Evolutionary conservation across 2,888 invertebrate genomes (phyloP).

Genomic region (Drosophila koepferae): DNA sequence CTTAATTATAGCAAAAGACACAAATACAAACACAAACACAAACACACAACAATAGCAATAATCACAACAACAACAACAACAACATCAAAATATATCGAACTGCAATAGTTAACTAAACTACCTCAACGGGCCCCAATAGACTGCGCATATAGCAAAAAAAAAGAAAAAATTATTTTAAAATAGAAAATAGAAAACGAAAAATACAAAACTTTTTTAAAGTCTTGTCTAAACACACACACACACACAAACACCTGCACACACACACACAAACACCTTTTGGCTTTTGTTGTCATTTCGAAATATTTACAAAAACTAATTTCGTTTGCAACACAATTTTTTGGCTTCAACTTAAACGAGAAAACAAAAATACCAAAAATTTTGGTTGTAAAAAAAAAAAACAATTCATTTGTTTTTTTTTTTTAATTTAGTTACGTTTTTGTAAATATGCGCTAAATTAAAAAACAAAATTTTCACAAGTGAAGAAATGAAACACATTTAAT

Average conservation of each 20-base stretch:
- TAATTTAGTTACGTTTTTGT: slow-evolving; percentile 84
- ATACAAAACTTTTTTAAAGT: slow-evolving; percentile 27
- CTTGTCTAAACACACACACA: slow-evolving; percentile 64
- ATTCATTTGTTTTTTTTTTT: slow-evolving; percentile 38
- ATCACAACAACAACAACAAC: slow-evolving; percentile 52
- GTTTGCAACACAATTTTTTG: slow-evolving; percentile 30
- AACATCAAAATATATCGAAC: slow-evolving; percentile 75
- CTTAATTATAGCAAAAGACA: slow-evolving; percentile 31
- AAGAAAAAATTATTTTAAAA: slow-evolving; percentile 21
- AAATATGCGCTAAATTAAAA: slow-evolving; percentile 84
- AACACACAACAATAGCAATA: slow-evolving; percentile 36
- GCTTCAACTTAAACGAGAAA: slow-evolving; percentile 15
- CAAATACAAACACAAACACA: slow-evolving; percentile 31
- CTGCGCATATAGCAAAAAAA: slow-evolving; percentile 48
- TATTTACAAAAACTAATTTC: slow-evolving; percentile 54
- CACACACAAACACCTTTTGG: slow-evolving; percentile 48
- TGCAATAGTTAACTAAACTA: slow-evolving; percentile 85
- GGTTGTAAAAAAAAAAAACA: slow-evolving; percentile 28
- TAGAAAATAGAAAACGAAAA: slow-evolving; percentile 15
- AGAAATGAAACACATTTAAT: slow-evolving; percentile 51
- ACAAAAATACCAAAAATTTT: slow-evolving; percentile 21
- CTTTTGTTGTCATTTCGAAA: slow-evolving; percentile 44
- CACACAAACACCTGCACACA: slow-evolving; percentile 12
- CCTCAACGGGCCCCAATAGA: slow-evolving; percentile 84
- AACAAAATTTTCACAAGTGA: slow-evolving; percentile 39